Evolutionary conservation across 2,113 vertebrate species (phyloP), one percentile per base, ranked within the genome.

Genomic region (Pelmatolapia mariae): DNA sequence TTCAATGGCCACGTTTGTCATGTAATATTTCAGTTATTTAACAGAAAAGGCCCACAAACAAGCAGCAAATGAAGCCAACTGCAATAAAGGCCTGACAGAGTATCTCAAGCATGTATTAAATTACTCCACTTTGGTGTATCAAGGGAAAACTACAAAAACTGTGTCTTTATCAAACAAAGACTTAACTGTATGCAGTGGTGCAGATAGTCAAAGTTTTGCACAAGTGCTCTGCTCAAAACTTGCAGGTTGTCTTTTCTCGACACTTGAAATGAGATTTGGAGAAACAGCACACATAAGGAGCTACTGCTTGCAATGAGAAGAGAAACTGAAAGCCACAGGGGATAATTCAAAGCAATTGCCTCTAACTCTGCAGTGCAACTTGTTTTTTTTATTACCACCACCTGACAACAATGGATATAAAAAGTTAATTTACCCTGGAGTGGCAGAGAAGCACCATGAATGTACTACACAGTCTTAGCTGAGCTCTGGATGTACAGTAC

Each of bases 81-180:
- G 40, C 40, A 40, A 12, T 12, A 40, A 40, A 11, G 40, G 40
- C 61, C 1, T 66, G 0, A 38, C 0, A 1, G 0, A 22, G 11
- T 5, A 68, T 40, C 33, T 15, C 3, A 40, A 66, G 18, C 18
- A 0, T 63, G 59, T 36, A 63, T 36, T 36, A 63, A 63, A 63
- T 36, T 36, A 36, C 10, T 66, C 19, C 19, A 38, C 61, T 66
- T 36, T 66, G 33, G 33, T 38, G 33, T 38, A 66, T 36, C 0
- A 38, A 66, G 33, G 19, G 31, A 66, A 66, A 66, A 66, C 61
- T 66, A 66, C 1, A 66, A 0, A 66, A 0, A 66, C 7, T 11
- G 61, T 66, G 61, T 66, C 61, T 66, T 38, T 38, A 38, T 38
- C 61, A 8, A 66, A 66, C 61, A 66, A 66, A 66, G 2, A 66